Percentiles rank a stretch among this genome's conserved stretches.
These are phyloP conservation scores for Parazoanthus swiftii DNA, from an alignment of 92 coral and sea anemone species.

Conservation along the genomic window DNA sequence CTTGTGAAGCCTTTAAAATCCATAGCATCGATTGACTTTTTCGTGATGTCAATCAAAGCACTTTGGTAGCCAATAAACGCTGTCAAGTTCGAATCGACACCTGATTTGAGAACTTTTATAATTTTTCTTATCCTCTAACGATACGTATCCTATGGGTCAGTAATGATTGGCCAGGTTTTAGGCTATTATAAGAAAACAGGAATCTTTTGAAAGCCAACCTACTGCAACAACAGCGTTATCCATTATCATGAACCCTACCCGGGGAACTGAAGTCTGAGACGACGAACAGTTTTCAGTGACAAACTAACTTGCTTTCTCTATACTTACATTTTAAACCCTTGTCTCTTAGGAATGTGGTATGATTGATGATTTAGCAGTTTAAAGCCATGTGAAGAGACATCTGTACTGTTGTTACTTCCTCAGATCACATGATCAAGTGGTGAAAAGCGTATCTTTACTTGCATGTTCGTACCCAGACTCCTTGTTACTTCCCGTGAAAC, in stretches of 20 bases:
- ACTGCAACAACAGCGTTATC: background rate
- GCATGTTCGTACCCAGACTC: background rate
- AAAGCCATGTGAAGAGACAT: background rate
- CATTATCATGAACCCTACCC: background rate
- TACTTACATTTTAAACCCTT: background rate
- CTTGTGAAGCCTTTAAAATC: background rate
- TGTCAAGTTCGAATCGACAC: background rate
- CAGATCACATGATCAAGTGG: conserved; percentile 12
- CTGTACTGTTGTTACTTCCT: background rate
- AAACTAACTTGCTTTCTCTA: background rate
- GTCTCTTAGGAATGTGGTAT: background rate
- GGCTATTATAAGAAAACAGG: too few relatives aligned
- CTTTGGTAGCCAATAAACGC: background rate
- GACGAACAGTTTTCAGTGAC: background rate
- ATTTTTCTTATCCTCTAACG: too few relatives aligned
- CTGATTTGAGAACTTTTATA: background rate
- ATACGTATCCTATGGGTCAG: background rate
- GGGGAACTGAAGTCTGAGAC: too few relatives aligned
- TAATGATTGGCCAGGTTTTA: background rate
- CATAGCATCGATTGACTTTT: background rate
- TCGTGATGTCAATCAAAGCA: too few relatives aligned
- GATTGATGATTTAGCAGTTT: background rate
- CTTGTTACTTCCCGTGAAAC: too few relatives aligned
- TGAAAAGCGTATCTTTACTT: background rate
- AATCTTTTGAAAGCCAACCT: background rate